phyloP scores from a whole-genome alignment of 2,888 invertebrate genomes.

The Volucella zonaria region DNA sequence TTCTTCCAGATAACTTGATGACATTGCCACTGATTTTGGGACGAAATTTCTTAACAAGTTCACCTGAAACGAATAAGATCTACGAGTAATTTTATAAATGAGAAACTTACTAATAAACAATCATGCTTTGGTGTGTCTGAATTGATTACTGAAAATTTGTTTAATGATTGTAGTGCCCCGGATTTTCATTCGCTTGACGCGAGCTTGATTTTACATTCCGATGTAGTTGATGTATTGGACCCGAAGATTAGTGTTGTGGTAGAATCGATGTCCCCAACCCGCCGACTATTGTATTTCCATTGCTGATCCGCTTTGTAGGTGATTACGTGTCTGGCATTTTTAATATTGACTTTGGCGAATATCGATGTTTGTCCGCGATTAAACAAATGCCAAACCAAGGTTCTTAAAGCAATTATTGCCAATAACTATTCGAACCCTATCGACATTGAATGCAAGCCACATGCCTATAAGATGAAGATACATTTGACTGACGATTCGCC shows the following conservation, averaged over 20 bases:
- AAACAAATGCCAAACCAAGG: neutral
- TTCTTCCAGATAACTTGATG: neutral
- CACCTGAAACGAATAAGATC: neutral
- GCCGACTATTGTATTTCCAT: neutral
- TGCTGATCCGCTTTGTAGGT: neutral
- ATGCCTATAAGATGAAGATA: neutral
- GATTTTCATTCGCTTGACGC: too few species aligned
- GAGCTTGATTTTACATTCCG: too few species aligned
- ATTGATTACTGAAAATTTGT: too few species aligned
- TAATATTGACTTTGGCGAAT: neutral
- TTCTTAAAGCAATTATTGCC: neutral
- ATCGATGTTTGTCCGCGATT: neutral
- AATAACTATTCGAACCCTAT: neutral
- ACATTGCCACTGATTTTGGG: neutral
- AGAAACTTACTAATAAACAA: neutral
- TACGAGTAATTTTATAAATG: neutral
- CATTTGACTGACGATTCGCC: neutral
- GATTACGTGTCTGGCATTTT: neutral
- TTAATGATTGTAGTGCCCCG: too few species aligned
- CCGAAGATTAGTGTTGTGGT: too few species aligned
- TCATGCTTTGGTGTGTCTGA: too few species aligned
- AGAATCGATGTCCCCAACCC: neutral
- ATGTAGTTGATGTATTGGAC: too few species aligned
- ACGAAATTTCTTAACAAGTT: neutral
- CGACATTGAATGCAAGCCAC: neutral